Base-by-base conservation (phyloP, 2,797 vertebrate species). In the Nyctalus aviator region DNA sequence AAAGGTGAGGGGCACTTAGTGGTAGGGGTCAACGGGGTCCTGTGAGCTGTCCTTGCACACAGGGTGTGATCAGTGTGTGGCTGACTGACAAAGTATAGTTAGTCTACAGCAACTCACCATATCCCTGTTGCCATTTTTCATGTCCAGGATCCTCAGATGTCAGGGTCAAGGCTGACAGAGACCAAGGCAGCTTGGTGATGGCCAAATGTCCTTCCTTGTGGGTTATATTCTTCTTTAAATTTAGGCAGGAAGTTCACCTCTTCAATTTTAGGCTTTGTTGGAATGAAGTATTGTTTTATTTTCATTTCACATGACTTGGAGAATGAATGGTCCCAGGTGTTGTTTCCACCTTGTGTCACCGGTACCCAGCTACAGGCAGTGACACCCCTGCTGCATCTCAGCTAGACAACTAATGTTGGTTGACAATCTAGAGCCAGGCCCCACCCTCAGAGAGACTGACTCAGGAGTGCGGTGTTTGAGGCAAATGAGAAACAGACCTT, bases 401-500 rank as follows among this genome's bases (percentile, higher is more conserved):
- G 18, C 84, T 21, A 9, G 15, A 27, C 72, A 41, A 41, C 55
- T n/a, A 0, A 0, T 1, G 23, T 71, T 66, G 35, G 23, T 0
- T 12, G 73, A 25, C n/a, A 44, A 0, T 50, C 84, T 30, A 4
- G 48, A 6, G 1, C 9, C 46, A 23, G 57, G 44, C 57, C 41
- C 50, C 4, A 0, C 35, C 44, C 69, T n/a, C 21, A 1, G 13
- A 35, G 53, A 37, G 5, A 25, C 7, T 13, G 25, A 23, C n/a
- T 0, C 1, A 0, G 57, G 37, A 6, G 6, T 2, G 1, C 5
- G 18, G 3, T 15, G 3, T 18, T 57, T 6, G 13, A 68, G 17
- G 30, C 46, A 55, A 48, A 27, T 15, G 64, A 53, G 48, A 66
- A 87, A 37, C 35, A 25, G 69, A 18, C 27, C 73, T 77, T 6